Evolutionary conservation across 2,888 invertebrate species (phyloP).

Genomic region (Watsonalla binaria): DNA sequence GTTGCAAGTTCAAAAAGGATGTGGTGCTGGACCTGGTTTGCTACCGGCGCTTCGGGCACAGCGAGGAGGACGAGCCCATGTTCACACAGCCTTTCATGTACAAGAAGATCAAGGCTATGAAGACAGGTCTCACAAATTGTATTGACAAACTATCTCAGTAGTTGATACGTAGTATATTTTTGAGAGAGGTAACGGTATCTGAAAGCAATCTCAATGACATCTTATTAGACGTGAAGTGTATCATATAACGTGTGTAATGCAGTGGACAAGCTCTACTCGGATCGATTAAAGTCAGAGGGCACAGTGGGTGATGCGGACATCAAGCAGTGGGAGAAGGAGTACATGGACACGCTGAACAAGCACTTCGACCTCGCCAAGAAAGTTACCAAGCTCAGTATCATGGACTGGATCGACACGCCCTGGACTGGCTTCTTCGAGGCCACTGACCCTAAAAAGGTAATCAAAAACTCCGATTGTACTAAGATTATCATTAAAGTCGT

Average conservation of each 20-base stretch:
- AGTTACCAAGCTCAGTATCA: conserved; percentile 80
- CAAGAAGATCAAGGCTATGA: conserved; percentile 86
- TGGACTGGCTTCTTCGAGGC: conserved; percentile 94
- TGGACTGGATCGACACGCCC: conserved; percentile 97
- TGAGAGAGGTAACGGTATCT: no score
- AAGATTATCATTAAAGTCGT: not conserved
- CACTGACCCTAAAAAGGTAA: conserved; percentile 85
- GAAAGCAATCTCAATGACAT: no score
- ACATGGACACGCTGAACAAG: conserved; percentile 56
- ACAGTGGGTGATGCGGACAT: conserved; percentile 84
- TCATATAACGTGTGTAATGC: conserved; percentile 13
- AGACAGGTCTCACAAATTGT: conserved; percentile 52
- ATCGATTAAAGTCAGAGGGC: conserved; percentile 85
- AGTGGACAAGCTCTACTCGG: conserved; percentile 85
- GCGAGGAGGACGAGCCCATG: conserved; percentile 96
- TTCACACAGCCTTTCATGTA: conserved; percentile 97
- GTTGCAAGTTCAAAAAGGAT: conserved; percentile 91
- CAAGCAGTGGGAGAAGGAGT: conserved; percentile 70
- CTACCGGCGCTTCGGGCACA: conserved; percentile 94
- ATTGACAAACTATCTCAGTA: no score
- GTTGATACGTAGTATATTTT: no score
- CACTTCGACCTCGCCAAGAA: conserved; percentile 71
- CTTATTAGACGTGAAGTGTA: no score
- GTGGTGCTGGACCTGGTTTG: conserved; percentile 90
- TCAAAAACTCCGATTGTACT: not conserved